Percentiles rank a stretch among this genome's conserved stretches.
Conservation (phyloP, 2,888 invertebrate species). For the Scotopteryx bipunctaria region DNA sequence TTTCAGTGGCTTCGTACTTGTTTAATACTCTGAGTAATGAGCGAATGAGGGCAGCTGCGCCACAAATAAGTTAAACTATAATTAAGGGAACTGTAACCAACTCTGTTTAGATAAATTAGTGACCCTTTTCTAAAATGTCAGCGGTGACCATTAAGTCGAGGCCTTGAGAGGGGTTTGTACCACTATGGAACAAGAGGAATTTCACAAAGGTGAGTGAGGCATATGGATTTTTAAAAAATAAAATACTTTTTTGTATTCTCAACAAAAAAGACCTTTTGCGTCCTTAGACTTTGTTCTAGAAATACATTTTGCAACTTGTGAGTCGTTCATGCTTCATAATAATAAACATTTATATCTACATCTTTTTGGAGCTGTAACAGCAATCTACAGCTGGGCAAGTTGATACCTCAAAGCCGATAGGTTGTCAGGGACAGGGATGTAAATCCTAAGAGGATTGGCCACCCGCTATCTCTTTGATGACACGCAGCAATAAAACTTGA, state of each 20-base stretch:
- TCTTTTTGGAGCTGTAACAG: constrained; percentile 7
- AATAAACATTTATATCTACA: background rate
- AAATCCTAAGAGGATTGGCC: constrained; percentile 36
- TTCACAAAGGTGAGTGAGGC: constrained; percentile 46
- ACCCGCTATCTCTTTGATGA: constrained; percentile 38
- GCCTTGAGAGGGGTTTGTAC: constrained; percentile 66
- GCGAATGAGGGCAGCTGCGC: constrained; percentile 52
- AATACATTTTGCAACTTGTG: no score
- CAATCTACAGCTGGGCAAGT: constrained; percentile 45
- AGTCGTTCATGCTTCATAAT: no score
- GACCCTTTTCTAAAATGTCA: constrained; percentile 80
- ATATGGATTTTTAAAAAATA: no score
- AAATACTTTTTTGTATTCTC: no score
- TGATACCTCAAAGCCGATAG: constrained; percentile 29
- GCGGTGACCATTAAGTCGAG: constrained; percentile 64
- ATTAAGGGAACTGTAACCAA: constrained; percentile 67
- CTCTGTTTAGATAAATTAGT: constrained; percentile 78
- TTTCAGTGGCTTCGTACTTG: constrained; percentile 9
- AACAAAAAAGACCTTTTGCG: no score
- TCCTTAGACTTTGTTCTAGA: no score
- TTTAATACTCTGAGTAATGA: constrained; percentile 36
- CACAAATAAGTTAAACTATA: constrained; percentile 79
- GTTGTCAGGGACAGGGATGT: constrained; percentile 28
- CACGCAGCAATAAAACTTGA: constrained; percentile 38
- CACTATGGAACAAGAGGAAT: constrained; percentile 49